Percentiles rank a stretch among this genome's conserved stretches.
phyloP scores from a whole-genome alignment of 2,797 vertebrate genomes.

The Tachyglossus aculeatus region DNA sequence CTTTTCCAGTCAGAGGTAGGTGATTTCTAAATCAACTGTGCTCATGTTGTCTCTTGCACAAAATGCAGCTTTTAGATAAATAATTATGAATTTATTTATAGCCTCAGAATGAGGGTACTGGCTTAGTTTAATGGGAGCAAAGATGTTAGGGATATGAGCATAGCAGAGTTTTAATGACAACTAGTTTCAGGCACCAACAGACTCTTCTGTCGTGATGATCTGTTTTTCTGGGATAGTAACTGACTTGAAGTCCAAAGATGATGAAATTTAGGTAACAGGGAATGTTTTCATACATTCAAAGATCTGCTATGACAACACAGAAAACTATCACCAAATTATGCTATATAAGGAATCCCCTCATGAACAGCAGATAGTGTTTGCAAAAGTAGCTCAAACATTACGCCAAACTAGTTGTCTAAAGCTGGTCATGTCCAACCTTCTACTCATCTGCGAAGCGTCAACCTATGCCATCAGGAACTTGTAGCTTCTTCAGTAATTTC shows the following conservation, averaged over 20 bases:
- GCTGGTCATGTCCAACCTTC: no score
- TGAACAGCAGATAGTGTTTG: no score
- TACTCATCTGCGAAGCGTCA: no score
- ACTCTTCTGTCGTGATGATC: constrained; percentile 9
- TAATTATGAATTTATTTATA: background rate
- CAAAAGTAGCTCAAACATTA: no score
- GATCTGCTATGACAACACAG: no score
- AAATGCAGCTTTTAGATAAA: background rate
- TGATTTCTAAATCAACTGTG: background rate
- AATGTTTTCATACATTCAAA: no score
- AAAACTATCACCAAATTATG: no score
- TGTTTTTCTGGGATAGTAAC: background rate
- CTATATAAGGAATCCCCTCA: no score
- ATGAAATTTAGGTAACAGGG: background rate
- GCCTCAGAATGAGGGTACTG: background rate
- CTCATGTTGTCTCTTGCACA: background rate
- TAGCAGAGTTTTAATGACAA: background rate
- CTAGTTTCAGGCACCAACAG: background rate
- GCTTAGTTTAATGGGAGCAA: background rate
- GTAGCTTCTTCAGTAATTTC: no score
- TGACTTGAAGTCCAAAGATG: background rate
- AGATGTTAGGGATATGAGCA: background rate
- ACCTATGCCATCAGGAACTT: no score
- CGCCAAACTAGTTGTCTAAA: no score
- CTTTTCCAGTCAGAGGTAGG: background rate